These are phyloP conservation scores for Podarcis muralis DNA, from an alignment of 2,113 vertebrate genomes.

Conservation along the genomic window DNA sequence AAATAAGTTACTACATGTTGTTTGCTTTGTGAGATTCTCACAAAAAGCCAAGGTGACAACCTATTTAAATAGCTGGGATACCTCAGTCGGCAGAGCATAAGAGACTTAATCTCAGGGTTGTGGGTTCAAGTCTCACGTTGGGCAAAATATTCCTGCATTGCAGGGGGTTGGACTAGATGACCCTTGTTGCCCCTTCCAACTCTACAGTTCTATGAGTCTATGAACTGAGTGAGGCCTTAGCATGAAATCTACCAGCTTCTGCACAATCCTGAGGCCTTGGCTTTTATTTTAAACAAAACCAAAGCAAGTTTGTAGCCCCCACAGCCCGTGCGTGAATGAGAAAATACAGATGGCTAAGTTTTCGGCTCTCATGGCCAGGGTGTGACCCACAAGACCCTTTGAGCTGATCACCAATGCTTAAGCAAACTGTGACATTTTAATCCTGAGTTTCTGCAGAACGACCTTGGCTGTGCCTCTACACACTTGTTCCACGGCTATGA, in stretches of 20 bases:
- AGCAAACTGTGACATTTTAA: not conserved
- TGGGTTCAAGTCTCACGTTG: too few species aligned
- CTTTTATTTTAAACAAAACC: not conserved
- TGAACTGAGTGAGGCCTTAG: not conserved
- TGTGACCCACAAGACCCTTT: not conserved
- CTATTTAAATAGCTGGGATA: not conserved
- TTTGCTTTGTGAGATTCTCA: not conserved
- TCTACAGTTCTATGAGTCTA: too few species aligned
- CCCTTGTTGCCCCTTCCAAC: too few species aligned
- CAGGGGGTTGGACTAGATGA: too few species aligned
- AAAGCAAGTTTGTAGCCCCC: not conserved
- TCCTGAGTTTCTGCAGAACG: not conserved
- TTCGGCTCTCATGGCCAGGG: not conserved
- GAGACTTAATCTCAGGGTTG: too few species aligned
- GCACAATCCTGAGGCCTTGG: not conserved
- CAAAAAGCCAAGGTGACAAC: not conserved
- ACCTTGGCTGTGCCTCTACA: not conserved
- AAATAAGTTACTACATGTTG: not conserved
- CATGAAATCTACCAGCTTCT: not conserved
- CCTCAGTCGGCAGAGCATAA: too few species aligned
- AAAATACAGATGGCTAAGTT: not conserved
- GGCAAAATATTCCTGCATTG: too few species aligned
- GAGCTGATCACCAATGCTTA: not conserved
- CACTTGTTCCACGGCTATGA: too few species aligned
- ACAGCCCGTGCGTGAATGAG: not conserved